These are phyloP conservation scores for Papilio xuthus DNA, from an alignment of 1,140 invertebrate species.

Conservation along the genomic window DNA sequence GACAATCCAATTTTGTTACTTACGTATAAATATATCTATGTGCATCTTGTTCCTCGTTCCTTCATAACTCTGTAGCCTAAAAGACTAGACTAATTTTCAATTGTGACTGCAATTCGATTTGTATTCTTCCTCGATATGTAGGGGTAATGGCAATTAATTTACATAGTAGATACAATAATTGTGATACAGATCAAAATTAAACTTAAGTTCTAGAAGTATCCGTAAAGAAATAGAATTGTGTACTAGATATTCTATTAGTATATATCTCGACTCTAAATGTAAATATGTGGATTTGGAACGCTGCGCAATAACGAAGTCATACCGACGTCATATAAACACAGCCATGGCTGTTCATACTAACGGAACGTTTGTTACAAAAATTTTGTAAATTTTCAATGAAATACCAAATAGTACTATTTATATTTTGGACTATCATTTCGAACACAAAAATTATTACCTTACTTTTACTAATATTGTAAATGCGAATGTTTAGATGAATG, in stretches of 20 bases:
- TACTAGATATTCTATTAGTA: neutral
- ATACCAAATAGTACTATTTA: neutral
- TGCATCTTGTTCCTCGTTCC: too few relatives aligned
- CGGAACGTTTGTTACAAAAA: neutral
- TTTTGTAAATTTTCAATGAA: neutral
- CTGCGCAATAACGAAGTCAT: slow-evolving; percentile 4
- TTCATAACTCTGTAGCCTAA: too few relatives aligned
- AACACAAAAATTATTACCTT: neutral
- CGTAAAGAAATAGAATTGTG: neutral
- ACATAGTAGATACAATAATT: neutral
- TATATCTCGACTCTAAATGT: neutral
- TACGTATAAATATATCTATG: too few relatives aligned
- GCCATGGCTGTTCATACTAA: neutral
- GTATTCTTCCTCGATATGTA: too few relatives aligned
- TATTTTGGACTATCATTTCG: neutral
- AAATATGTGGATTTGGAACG: slow-evolving; percentile 18
- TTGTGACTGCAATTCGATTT: too few relatives aligned
- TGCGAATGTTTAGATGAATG: too few relatives aligned
- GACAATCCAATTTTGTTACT: too few relatives aligned
- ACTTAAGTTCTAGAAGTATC: neutral
- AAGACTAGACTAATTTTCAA: too few relatives aligned
- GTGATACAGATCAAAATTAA: neutral
- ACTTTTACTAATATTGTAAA: too few relatives aligned
- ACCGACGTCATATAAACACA: neutral
- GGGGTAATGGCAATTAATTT: too few relatives aligned